phyloP scores from a whole-genome alignment of 2,797 vertebrate genomes.

The Amphiprion clarkii region DNA sequence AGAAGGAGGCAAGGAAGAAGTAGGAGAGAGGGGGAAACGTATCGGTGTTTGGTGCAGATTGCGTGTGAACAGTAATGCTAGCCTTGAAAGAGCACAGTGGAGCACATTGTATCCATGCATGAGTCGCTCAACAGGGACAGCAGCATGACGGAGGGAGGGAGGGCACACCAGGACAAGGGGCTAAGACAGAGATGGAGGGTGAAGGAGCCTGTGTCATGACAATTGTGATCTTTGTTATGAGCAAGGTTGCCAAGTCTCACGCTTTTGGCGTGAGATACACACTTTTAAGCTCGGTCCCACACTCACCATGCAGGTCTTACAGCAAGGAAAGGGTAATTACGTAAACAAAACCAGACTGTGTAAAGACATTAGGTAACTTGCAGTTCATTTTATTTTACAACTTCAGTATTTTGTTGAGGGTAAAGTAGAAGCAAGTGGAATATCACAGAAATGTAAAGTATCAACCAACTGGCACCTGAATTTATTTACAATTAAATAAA shows the following conservation, averaged over 20 bases:
- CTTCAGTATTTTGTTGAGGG: background rate
- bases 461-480: too few relatives aligned
- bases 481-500: too few relatives aligned
- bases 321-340: background rate
- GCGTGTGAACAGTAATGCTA: slow-evolving; percentile 80
- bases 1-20: slow-evolving; percentile 18
- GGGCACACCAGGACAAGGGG: slow-evolving; percentile 68
- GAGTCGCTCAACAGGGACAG: slow-evolving; percentile 75
- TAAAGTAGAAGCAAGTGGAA: slow-evolving; percentile 8
- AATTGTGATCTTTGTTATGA: slow-evolving; percentile 73
- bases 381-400: background rate
- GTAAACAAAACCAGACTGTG: slow-evolving; percentile 19
- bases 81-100: slow-evolving; percentile 79
- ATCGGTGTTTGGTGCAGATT: slow-evolving; percentile 58
- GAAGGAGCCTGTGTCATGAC: slow-evolving; percentile 66
- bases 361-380: background rate
- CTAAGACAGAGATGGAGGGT: slow-evolving; percentile 42
- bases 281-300: slow-evolving; percentile 24
- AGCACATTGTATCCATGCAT: slow-evolving; percentile 78
- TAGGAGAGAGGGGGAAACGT: slow-evolving; percentile 34
- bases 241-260: slow-evolving; percentile 51
- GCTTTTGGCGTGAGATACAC: slow-evolving; percentile 51
- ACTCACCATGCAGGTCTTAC: background rate
- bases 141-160: slow-evolving; percentile 59
- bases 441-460: background rate